A percentile compares a stretch with the other conserved stretches of the same genome.
These are phyloP conservation scores for Dryas iulia DNA, from an alignment of 1,140 invertebrate species.

Conservation along the genomic window DNA sequence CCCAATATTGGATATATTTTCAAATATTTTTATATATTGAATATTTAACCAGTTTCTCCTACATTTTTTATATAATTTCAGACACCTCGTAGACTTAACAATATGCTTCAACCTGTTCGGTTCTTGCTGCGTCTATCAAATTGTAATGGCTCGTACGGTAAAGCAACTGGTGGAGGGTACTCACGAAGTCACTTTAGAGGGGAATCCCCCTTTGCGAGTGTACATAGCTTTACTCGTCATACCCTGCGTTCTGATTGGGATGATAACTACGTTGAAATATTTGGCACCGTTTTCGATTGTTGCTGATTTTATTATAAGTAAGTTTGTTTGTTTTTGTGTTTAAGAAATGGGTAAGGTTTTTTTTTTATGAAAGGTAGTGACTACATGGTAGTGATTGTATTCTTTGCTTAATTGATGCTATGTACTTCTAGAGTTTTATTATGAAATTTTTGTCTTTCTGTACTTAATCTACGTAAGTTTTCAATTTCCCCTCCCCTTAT, in stretches of 20 bases:
- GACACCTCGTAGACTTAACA: conserved; percentile 39
- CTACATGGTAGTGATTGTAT: too few relatives aligned
- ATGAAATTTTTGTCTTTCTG: too few relatives aligned
- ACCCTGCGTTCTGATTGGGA: conserved; percentile 42
- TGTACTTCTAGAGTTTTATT: too few relatives aligned
- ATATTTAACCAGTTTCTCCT: not conserved
- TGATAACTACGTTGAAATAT: conserved; percentile 48
- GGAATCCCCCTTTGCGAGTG: conserved; percentile 29
- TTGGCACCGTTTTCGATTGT: conserved; percentile 46
- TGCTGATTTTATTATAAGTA: conserved; percentile 45
- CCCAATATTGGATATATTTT: too few relatives aligned
- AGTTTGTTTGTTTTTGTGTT: not conserved
- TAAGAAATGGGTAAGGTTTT: too few relatives aligned
- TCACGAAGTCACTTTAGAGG: conserved; percentile 17
- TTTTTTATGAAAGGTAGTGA: too few relatives aligned
- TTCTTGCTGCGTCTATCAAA: conserved; percentile 45
- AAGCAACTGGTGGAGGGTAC: conserved; percentile 39
- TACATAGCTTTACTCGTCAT: conserved; percentile 39
- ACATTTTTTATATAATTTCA: conserved; percentile 14
- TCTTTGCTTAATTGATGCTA: too few relatives aligned
- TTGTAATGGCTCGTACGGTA: conserved; percentile 41
- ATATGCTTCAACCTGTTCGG: conserved; percentile 42
- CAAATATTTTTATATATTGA: too few relatives aligned
- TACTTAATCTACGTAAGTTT: too few relatives aligned
- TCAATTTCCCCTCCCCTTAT: too few relatives aligned